Base-by-base conservation (phyloP, 1,140 invertebrate genomes). In the Idris sp. region DNA sequence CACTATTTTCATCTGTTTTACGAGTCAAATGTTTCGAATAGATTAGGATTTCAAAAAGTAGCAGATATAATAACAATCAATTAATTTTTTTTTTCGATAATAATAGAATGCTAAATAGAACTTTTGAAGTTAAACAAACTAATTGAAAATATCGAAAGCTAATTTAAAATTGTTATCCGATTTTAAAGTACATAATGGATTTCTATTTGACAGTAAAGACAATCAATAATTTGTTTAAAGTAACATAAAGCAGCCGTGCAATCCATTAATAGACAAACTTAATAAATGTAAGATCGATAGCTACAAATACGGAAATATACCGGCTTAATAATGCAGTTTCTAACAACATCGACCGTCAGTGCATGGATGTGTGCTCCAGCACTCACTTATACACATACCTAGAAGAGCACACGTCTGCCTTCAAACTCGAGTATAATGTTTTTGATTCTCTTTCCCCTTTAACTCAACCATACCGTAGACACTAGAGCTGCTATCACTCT, bases 271-370 rank as follows among this genome's bases (percentile, higher is more conserved):
- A 61, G 38, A 38, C 33, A 65, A 65, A 74, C 56, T 61, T 62
- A 36, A 58, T 68, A 75, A 62, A 80, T 49, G 69, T 58, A 64
- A 74, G 72, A 56, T 77, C 71, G 69, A 76, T 72, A 74, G 74
- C 74, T 75, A 69, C 69, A 62, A 72, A 72, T 68, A 62, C 80
- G 76, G 79, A 83, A 81, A 84, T 83, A 81, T 71, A 77, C 72
- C 59, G 48, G 67, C 74, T 81, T 81, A 82, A 83, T 81, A 83
- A 81, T 81, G 80, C 79, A 81, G 64, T 76, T 76, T 80, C 81
- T 83, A 82, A 81, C 76, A 61, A 58, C 61, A 36, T 64, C 41
- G 69, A 41, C 35, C 53, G 54, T 49, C 16, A 18, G 14, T 46
- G 26, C 54, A 49, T 54, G 41, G 35, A 43, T 48, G 71, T 25